These are phyloP conservation scores for Sorex maritimensis DNA, from an alignment of 2,797 vertebrate species.

Conservation along the genomic window DNA sequence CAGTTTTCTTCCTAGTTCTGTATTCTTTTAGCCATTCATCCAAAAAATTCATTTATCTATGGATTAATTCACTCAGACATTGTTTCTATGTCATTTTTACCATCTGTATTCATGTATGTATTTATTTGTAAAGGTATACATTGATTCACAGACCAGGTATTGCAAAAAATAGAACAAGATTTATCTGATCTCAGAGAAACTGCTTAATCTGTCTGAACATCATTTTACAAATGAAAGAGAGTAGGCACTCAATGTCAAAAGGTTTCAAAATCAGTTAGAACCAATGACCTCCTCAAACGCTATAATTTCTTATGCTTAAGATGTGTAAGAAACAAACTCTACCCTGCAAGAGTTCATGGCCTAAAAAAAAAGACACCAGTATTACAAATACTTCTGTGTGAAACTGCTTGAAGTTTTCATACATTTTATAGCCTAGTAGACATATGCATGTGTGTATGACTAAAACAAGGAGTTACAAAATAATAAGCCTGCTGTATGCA, in stretches of 20 bases:
- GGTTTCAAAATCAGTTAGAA: neutral
- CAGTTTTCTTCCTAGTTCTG: conserved; percentile 29
- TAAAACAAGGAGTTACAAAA: conserved; percentile 36
- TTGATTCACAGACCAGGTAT: neutral
- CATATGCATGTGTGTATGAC: neutral
- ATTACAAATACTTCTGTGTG: neutral
- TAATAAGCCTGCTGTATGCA: neutral
- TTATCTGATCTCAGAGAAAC: conserved; percentile 39
- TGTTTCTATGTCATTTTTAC: conserved; percentile 49
- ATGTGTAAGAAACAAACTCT: neutral
- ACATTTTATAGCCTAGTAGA: neutral
- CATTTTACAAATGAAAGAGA: neutral
- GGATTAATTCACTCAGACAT: neutral
- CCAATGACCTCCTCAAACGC: neutral
- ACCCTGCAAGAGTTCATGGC: neutral
- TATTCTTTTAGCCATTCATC: neutral
- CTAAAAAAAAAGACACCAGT: neutral
- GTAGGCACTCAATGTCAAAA: neutral
- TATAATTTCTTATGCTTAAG: neutral
- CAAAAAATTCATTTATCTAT: neutral
- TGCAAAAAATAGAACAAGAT: neutral
- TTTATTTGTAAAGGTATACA: conserved; percentile 26
- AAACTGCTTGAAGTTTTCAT: neutral
- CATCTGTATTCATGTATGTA: neutral
- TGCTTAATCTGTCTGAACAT: neutral